A percentile compares a stretch with the other conserved stretches of the same genome.
phyloP scores from a whole-genome alignment of 2,797 vertebrate species.

The Oceanodroma leucorhoa region DNA sequence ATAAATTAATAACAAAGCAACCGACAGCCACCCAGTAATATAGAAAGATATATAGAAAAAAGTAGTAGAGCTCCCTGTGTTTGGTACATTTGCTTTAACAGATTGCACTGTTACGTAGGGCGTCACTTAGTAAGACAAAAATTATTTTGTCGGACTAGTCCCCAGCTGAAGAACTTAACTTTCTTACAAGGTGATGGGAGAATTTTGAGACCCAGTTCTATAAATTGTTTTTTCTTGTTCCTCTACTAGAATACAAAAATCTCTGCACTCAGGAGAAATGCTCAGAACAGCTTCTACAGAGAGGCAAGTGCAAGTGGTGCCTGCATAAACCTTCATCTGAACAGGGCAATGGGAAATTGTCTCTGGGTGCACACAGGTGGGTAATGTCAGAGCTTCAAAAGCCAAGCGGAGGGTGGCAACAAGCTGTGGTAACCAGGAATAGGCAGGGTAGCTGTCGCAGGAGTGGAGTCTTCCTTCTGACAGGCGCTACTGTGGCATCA shows the following conservation, averaged over 20 bases:
- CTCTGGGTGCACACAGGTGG: neutral
- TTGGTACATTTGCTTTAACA: neutral
- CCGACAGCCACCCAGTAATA: neutral
- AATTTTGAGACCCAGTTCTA: neutral
- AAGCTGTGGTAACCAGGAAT: neutral
- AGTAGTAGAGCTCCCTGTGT: neutral
- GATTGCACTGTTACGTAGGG: neutral
- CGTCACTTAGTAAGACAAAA: neutral
- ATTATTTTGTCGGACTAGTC: neutral
- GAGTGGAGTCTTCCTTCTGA: neutral
- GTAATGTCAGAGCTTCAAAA: neutral
- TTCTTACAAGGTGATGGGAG: neutral
- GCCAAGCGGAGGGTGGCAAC: neutral
- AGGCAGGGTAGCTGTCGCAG: neutral
- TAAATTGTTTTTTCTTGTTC: neutral
- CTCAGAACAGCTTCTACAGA: neutral
- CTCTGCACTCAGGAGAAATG: neutral
- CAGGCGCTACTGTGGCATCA: accelerated
- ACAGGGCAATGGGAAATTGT: neutral
- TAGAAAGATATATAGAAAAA: neutral
- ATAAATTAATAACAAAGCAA: neutral
- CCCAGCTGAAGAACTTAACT: neutral
- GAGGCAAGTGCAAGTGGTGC: neutral
- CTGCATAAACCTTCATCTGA: neutral
- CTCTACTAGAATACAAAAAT: slow-evolving; percentile 12